Base-by-base conservation (phyloP, 2,888 invertebrate genomes). In the Acrocyrtus sp. region DNA sequence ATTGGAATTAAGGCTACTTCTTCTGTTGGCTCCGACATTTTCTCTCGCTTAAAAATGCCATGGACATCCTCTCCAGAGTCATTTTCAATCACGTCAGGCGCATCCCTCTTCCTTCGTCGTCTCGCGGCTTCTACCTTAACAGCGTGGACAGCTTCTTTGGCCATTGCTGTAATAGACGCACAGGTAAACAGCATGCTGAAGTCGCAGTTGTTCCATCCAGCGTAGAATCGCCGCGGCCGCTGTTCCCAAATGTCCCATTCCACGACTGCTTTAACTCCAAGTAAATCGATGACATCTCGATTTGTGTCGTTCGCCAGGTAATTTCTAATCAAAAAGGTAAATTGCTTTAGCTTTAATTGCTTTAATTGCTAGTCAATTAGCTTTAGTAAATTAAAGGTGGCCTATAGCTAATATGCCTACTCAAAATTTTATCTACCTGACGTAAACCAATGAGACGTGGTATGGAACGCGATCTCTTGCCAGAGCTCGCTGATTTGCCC, bases 231-330 rank as follows among this genome's bases (percentile, higher is more conserved):
- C 6, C 21, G 3, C 21, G 51, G n/a, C 15, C 62, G 39, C 0
- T 26, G 8, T 19, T 62, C 62, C 62, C 62, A 62, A 53, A 62
- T 62, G 41, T 62, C 62, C 24, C 27, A 62, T 29, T 62, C 62
- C 10, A 29, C 39, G 10, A 62, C 53, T 2, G 41, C 22, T 15
- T 39, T 15, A 2, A 43, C 24, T 3, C 62, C 62, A 15, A 3
- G 10, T 8, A 58, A 3, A 6, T 24, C 24, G 29, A 58, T 45
- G 4, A 22, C 26, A 3, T 45, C 6, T 8, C 2, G 17, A 8
- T 10, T 45, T 1, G 34, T 47, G 22, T 58, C 58, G 27, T 45
- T 47, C 2, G 26, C 21, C 2, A 34, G 39, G 5, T 10, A 21
- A 27, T 56, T 56, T 17, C 56, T 56, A n/a, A n/a, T n/a, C n/a